Base-by-base conservation (phyloP, 2,113 vertebrate species). In the Malaclemys terrapin region DNA sequence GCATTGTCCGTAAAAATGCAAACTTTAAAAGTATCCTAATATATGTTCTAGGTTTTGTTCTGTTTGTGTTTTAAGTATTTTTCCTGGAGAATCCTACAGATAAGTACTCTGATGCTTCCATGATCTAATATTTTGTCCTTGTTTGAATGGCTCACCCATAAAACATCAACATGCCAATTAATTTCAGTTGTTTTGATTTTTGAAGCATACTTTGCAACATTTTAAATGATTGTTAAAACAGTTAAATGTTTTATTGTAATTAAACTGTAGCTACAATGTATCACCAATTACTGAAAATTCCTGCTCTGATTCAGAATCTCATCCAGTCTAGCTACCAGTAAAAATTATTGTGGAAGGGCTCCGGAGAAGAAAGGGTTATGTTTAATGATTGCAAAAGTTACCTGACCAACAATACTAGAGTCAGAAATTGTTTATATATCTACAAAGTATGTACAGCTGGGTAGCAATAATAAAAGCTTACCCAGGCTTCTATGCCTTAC, bases 151-250 rank as follows among this genome's bases (percentile, higher is more conserved):
- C 38, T 42, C 22, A 72, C 5, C 65, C 31, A 22, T 69, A 72
- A 72, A 72, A 20, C 65, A 72, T 38, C n/a, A 38, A 22, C 20
- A 72, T 62, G 8, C 0, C 75, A 88, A 47, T 3, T 14, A 19
- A 1, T 86, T 83, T 81, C 59, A 57, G 13, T 88, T 94, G 52
- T 24, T 95, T 90, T 25, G 8, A 56, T 90, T 89, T 82, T 69
- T 87, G 47, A n/a, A 72, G 53, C 75, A 88, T 2, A 10, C 24
- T 59, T 19, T 0, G 0, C 0, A 1, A 47, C 0, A 72, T 86
- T 84, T 84, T 22, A 2, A 20, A 13, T 6, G 72, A 47, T 91
- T 89, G 90, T 16, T 17, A 35, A 84, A 80, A 27, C 59, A 42
- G 7, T 31, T 88, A 87, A 29, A 25, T 87, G 45, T 57, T 62